Evolutionary conservation across 64 coral and sea anemone species (phyloP).

Genomic region (Montipora efflorescens): DNA sequence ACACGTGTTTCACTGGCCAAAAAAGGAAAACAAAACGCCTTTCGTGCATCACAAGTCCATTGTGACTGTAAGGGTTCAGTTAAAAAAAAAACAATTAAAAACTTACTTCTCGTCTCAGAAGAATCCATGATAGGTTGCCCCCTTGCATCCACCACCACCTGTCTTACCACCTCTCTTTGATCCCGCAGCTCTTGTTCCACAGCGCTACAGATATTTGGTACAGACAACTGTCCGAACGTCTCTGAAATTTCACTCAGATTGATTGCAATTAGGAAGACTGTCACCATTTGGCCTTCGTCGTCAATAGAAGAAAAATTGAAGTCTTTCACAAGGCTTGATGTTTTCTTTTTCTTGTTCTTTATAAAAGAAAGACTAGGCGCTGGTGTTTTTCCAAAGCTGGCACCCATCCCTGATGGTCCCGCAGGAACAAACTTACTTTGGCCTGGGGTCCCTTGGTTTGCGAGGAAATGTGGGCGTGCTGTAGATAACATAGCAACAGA

Average conservation of each 20-base stretch:
- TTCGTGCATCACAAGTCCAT: too few species aligned
- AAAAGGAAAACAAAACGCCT: too few species aligned
- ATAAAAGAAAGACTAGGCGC: constrained; percentile 9
- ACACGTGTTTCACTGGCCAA: too few species aligned
- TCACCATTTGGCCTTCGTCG: neutral
- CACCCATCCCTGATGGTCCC: neutral
- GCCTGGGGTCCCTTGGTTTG: neutral
- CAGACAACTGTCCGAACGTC: constrained; percentile 6
- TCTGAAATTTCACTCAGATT: constrained; percentile 22
- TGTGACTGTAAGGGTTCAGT: too few species aligned
- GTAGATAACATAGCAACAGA: neutral
- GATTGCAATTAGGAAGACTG: constrained; percentile 17
- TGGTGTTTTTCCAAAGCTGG: constrained; percentile 5
- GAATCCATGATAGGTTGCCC: constrained; percentile 48
- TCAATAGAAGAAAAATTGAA: constrained; percentile 25
- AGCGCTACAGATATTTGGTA: neutral
- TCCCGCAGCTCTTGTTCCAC: constrained; percentile 17
- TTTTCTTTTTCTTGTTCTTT: neutral
- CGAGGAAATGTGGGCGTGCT: neutral
- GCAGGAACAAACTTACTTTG: neutral
- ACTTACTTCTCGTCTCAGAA: constrained; percentile 40
- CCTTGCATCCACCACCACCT: constrained; percentile 36
- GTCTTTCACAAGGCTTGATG: neutral
- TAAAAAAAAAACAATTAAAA: neutral
- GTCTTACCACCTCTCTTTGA: constrained; percentile 30